Base-by-base conservation (phyloP, 1,140 invertebrate genomes). In the Diachasmimorpha longicaudata region DNA sequence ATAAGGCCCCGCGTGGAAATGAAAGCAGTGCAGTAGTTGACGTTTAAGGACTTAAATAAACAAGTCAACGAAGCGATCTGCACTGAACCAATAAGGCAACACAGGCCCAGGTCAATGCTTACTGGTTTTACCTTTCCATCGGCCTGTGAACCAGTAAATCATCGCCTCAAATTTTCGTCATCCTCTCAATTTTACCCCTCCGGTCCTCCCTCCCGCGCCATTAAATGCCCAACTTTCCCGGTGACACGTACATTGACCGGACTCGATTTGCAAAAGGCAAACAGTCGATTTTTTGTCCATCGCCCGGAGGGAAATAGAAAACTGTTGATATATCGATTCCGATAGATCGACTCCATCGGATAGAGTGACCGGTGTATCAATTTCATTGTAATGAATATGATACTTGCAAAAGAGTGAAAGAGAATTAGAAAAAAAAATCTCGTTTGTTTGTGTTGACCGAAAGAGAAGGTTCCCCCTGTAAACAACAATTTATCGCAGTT, bases 101-200 rank as follows among this genome's bases (percentile, higher is more conserved):
- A 80, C 82, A 84, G 83, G 82, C 75, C 78, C 83, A 76, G 85
- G 85, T 86, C 85, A 86, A 86, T 87, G 85, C 84, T 85, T 87
- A 87, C 86, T 84, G 85, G 85, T 86, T 87, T 85, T 84, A 83
- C 19, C 81, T 74, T 86, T 31, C 36, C 31, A 42, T 42, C 13
- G 39, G 31, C 3, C 36, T 74, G 58, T 63, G 42, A 25, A 52
- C 14, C 71, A 72, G 70, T 23, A 70, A 37, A 8, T 37, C 63
- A 67, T 21, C 31, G 31, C 6, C 19, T 63, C 58, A 42, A 58
- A 48, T 58, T 72, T 72, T 52, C 48, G 23, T 58, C 31, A 58
- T 69, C 48, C 44, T 72, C n/a, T 25, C 31, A 10, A 46, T 44
- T 52, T 25, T 14, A 48, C 25, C 19, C 19, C 58, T 31, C 6